Evolutionary conservation across 2,888 invertebrate genomes (phyloP).

Genomic region (Ellobium chinense): DNA sequence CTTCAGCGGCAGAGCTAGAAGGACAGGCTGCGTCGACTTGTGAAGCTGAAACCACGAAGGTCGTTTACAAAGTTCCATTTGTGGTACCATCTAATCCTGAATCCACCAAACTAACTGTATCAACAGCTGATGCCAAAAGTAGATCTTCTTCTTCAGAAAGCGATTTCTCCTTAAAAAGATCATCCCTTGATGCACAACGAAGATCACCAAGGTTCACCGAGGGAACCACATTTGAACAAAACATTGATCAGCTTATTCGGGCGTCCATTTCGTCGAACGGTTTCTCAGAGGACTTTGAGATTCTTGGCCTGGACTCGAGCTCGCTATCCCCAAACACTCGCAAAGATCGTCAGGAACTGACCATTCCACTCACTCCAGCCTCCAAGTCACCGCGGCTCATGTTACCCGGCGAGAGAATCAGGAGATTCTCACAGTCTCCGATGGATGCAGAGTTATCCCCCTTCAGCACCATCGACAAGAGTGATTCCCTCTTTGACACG

Average conservation of each 20-base stretch:
- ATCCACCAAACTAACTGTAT: not conserved
- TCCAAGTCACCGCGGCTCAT: not conserved
- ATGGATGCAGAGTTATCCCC: not conserved
- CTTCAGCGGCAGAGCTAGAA: not conserved
- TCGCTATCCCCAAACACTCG: not conserved
- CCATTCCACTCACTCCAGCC: not conserved
- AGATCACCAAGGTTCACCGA: not conserved
- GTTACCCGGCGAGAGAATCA: not conserved
- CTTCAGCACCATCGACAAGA: not conserved
- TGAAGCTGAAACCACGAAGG: not conserved
- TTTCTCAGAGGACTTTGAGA: not conserved
- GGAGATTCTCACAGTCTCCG: constrained; percentile 28
- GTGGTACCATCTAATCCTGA: not conserved
- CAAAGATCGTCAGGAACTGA: not conserved
- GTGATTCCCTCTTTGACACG: not conserved
- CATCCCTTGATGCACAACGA: not conserved
- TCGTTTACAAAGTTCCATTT: constrained; percentile 3
- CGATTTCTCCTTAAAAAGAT: not conserved
- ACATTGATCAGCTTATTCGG: constrained; percentile 2
- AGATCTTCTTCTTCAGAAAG: not conserved
- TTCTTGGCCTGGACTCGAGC: not conserved
- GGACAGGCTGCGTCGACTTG: not conserved
- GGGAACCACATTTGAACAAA: not conserved
- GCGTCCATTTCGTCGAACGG: constrained; percentile 5
- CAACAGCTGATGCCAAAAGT: not conserved